These are phyloP conservation scores for Erebia aethiops DNA, from an alignment of 2,888 invertebrate genomes.

Conservation along the genomic window DNA sequence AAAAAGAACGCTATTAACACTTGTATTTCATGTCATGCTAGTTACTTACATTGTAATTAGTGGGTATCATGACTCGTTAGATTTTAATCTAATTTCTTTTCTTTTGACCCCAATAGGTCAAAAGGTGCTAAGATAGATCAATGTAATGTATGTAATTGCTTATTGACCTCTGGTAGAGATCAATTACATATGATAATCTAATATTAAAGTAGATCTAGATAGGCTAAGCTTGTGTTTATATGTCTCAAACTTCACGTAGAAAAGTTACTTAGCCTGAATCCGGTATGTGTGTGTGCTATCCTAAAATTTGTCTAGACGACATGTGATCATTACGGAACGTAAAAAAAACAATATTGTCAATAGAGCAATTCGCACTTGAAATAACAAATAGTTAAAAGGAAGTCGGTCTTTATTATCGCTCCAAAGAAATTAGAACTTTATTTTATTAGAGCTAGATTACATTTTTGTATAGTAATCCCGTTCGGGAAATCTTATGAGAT, in stretches of 20 bases:
- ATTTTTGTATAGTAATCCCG: slow-evolving; percentile 46
- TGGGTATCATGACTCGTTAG: too few species aligned
- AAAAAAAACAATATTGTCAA: slow-evolving; percentile 30
- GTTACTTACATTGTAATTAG: too few species aligned
- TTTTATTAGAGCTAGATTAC: slow-evolving; percentile 48
- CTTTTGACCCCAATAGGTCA: not conserved
- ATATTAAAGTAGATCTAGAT: not conserved
- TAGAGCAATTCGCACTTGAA: slow-evolving; percentile 36
- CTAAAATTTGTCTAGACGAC: slow-evolving; percentile 12
- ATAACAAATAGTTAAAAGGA: slow-evolving; percentile 37
- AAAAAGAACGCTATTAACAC: too few species aligned
- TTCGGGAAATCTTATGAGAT: slow-evolving; percentile 68
- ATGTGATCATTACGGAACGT: slow-evolving; percentile 8
- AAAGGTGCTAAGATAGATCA: not conserved
- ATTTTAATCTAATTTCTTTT: not conserved
- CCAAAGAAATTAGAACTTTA: slow-evolving; percentile 50
- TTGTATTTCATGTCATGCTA: too few species aligned
- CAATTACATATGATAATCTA: not conserved
- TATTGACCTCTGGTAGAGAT: slow-evolving; percentile 1
- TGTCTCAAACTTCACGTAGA: too few species aligned
- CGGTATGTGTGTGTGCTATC: not conserved
- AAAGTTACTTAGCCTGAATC: not conserved
- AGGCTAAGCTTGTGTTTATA: not conserved
- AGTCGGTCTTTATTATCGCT: slow-evolving; percentile 16
- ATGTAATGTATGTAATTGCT: slow-evolving; percentile 6